Evolutionary conservation across 2,888 invertebrate species (phyloP).

Genomic region (Nycteola revayana): DNA sequence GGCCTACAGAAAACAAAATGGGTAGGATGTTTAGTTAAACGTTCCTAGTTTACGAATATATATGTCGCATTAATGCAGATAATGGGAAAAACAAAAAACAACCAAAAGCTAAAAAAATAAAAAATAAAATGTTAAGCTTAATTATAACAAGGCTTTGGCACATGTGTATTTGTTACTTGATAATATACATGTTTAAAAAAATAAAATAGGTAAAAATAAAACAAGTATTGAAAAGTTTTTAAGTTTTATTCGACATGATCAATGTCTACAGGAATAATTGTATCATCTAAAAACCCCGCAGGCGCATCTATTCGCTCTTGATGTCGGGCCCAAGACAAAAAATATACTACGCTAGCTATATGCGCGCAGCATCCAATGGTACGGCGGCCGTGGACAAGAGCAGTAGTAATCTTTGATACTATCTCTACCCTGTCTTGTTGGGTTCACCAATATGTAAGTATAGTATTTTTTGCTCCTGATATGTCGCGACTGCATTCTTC

Average conservation of each 20-base stretch:
- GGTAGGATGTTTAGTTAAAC: background rate
- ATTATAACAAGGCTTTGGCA: no score
- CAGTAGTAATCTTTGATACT: conserved; percentile 9
- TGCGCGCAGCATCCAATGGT: conserved; percentile 9
- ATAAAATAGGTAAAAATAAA: background rate
- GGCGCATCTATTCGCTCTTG: conserved; percentile 2
- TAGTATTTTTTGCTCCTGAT: conserved; percentile 1
- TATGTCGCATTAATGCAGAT: background rate
- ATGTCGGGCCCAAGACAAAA: conserved; percentile 8
- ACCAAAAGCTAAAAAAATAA: background rate
- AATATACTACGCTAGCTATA: conserved; percentile 8
- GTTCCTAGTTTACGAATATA: background rate
- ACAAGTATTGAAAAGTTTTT: background rate
- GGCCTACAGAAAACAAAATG: conserved; percentile 1
- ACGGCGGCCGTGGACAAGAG: conserved; percentile 9
- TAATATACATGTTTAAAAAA: background rate
- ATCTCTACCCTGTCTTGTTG: conserved; percentile 5
- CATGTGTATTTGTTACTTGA: no score
- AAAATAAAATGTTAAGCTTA: background rate
- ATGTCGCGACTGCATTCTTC: conserved; percentile 5
- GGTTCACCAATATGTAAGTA: conserved; percentile 4
- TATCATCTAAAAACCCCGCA: conserved; percentile 10
- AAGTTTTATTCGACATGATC: background rate
- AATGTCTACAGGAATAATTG: conserved; percentile 3
- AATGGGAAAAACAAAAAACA: background rate